Evolutionary conservation across 1,140 invertebrate genomes (phyloP).

Genomic region (Melanaphis sacchari): DNA sequence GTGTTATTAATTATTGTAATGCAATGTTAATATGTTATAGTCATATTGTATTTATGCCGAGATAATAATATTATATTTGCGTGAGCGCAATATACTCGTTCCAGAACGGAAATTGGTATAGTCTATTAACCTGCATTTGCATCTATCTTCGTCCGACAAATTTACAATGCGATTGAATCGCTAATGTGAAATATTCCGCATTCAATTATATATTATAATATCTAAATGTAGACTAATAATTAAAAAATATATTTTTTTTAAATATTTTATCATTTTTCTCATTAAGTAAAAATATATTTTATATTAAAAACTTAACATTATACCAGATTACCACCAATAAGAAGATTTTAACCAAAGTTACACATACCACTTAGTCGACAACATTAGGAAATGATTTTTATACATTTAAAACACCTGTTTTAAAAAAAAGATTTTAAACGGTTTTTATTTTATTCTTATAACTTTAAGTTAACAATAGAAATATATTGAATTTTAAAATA

Average conservation of each 20-base stretch:
- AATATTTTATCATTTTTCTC: too few species aligned
- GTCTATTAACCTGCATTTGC: background rate
- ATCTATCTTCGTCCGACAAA: background rate
- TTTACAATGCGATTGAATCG: background rate
- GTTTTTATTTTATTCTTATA: background rate
- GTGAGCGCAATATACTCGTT: background rate
- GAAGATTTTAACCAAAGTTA: too few species aligned
- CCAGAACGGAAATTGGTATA: slow-evolving; percentile 11
- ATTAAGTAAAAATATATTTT: background rate
- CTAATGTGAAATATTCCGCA: background rate
- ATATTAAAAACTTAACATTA: background rate
- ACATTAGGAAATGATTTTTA: too few species aligned
- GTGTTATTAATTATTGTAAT: background rate
- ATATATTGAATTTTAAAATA: too few species aligned
- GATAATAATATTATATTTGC: background rate
- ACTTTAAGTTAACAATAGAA: background rate
- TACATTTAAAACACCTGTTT: background rate
- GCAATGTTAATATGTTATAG: background rate
- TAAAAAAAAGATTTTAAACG: background rate
- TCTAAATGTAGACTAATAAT: background rate
- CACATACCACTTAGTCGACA: too few species aligned
- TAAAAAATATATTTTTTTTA: too few species aligned
- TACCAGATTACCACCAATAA: background rate
- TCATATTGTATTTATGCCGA: background rate
- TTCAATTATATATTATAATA: background rate